Evolutionary conservation across 1,140 invertebrate species (phyloP).

Genomic region (Melipona quadrifasciata): DNA sequence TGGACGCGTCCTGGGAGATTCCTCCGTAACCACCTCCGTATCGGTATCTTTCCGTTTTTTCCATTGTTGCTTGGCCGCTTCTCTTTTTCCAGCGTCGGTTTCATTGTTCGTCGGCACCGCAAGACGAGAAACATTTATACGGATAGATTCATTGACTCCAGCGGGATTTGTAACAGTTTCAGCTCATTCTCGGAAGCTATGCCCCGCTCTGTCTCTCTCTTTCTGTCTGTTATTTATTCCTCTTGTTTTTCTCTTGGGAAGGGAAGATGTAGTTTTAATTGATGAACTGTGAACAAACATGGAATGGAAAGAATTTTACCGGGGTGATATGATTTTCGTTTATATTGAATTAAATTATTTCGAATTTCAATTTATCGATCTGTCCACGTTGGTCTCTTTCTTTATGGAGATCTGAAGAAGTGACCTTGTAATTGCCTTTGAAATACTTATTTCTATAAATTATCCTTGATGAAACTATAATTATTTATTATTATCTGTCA

Average conservation of each 20-base stretch:
- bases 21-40: background rate
- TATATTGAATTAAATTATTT: background rate
- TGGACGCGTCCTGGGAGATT: conserved; percentile 4
- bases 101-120: background rate
- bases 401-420: background rate
- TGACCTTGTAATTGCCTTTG: too few relatives aligned
- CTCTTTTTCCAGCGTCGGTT: background rate
- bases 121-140: background rate
- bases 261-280: background rate
- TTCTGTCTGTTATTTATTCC: background rate
- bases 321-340: background rate
- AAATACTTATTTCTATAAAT: background rate
- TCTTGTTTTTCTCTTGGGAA: background rate
- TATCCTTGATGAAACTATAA: background rate
- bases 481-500: background rate
- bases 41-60: background rate
- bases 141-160: conserved; percentile 1
- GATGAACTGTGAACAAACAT: background rate
- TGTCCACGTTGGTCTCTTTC: background rate
- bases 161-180: background rate
- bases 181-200: background rate
- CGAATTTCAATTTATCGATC: background rate
- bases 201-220: background rate
- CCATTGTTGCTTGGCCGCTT: background rate
- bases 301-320: background rate